A percentile compares a stretch with the other conserved stretches of the same genome.
phyloP scores from a whole-genome alignment of 92 coral and sea anemone species.

The Phenganax subtilis region DNA sequence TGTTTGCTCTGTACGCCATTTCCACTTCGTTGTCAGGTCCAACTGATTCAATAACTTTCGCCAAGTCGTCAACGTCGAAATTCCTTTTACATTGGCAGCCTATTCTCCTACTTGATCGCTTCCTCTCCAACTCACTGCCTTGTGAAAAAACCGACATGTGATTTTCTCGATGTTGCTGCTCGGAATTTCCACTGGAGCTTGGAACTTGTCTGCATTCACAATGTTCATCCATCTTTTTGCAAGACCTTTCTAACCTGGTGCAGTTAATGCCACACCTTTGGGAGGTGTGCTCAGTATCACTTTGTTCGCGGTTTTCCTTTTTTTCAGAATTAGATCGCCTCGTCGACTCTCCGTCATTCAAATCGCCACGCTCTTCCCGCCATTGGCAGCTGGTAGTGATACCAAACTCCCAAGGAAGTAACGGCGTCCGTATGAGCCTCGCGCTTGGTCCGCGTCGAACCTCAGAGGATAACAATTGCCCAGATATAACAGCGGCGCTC shows the following conservation, averaged over 20 bases:
- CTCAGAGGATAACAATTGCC: conserved; percentile 56
- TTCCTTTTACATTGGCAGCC: too few relatives aligned
- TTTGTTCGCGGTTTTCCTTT: background rate
- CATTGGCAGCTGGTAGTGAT: conserved; percentile 50
- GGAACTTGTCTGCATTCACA: background rate
- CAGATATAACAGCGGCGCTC: conserved; percentile 72
- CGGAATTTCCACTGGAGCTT: background rate
- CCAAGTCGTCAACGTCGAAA: too few relatives aligned
- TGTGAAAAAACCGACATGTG: background rate
- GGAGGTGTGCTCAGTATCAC: background rate
- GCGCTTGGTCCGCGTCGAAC: conserved; percentile 26
- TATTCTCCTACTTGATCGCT: too few relatives aligned
- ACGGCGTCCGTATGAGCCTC: conserved; percentile 42
- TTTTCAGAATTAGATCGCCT: background rate
- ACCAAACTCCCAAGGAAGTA: conserved; percentile 74
- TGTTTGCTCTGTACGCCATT: too few relatives aligned
- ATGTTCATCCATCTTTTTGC: background rate
- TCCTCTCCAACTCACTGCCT: background rate
- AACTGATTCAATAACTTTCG: too few relatives aligned
- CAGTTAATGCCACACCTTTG: background rate
- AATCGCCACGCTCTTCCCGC: background rate
- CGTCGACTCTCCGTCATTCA: background rate
- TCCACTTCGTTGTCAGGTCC: too few relatives aligned
- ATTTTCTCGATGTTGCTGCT: background rate
- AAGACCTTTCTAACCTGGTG: background rate